A percentile compares a stretch with the other conserved stretches of the same genome.
Evolutionary conservation across 1,140 invertebrate species (phyloP).

Genomic region (Wiebesia pumilae): DNA sequence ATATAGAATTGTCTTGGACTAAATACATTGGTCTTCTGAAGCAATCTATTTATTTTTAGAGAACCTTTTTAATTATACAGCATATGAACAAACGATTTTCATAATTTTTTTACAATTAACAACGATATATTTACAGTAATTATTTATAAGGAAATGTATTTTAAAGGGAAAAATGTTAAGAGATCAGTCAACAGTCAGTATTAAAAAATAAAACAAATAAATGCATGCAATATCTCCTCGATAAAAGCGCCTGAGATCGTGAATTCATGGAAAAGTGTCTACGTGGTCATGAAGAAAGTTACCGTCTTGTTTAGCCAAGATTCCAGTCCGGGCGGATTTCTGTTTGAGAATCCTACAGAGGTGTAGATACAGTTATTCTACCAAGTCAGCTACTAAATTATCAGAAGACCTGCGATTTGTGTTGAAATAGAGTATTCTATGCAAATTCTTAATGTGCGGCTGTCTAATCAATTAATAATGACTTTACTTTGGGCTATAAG

Average conservation of each 20-base stretch:
- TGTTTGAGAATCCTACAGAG: not conserved
- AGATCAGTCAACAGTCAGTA: not conserved
- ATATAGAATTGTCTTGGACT: too few species aligned
- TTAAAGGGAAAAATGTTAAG: not conserved
- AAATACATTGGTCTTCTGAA: too few species aligned
- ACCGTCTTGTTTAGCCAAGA: not conserved
- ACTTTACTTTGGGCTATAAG: not conserved
- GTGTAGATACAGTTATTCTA: not conserved
- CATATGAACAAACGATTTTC: too few species aligned
- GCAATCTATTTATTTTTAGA: too few species aligned
- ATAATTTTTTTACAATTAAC: too few species aligned
- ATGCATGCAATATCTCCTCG: not conserved
- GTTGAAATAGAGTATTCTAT: not conserved
- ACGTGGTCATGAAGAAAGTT: not conserved
- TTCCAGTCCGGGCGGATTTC: not conserved
- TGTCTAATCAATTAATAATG: not conserved
- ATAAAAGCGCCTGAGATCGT: not conserved
- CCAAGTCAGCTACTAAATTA: not conserved
- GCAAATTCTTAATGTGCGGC: not conserved
- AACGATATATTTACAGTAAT: not conserved
- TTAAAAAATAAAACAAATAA: not conserved
- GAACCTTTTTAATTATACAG: too few species aligned
- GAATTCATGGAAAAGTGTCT: constrained; percentile 9
- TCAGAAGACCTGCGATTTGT: not conserved
- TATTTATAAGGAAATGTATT: not conserved